Conservation (phyloP, 2,888 invertebrate species). For the Caenorhabditis sp. region DNA sequence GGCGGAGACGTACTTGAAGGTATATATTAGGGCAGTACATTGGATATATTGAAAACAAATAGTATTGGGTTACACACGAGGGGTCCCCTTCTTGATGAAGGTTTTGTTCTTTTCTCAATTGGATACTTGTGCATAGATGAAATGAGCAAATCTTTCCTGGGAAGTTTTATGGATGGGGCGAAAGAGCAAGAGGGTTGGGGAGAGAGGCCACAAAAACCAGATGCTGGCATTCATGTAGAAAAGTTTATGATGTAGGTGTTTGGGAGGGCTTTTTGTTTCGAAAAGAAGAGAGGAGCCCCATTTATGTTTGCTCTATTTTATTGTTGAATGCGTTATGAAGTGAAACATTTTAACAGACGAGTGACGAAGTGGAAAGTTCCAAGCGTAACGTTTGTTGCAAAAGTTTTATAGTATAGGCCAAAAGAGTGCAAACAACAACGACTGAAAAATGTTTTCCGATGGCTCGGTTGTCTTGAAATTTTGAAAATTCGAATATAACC, state of each 20-base stretch:
- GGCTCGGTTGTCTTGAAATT: too few relatives aligned
- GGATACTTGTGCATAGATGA: slow-evolving; percentile 48
- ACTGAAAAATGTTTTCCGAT: too few relatives aligned
- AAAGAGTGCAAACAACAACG: too few relatives aligned
- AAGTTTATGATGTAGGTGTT: slow-evolving; percentile 42
- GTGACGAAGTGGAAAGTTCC: background rate
- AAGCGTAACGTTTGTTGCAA: too few relatives aligned
- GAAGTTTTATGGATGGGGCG: slow-evolving; percentile 32
- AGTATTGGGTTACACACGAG: slow-evolving; percentile 42
- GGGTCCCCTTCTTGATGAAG: slow-evolving; percentile 8
- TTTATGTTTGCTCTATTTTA: slow-evolving; percentile 22
- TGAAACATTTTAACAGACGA: background rate
- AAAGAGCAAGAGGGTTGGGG: slow-evolving; percentile 15
- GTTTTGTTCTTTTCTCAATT: slow-evolving; percentile 45
- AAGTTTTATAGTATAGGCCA: too few relatives aligned
- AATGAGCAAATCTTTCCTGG: slow-evolving; percentile 33
- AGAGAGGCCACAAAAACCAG: slow-evolving; percentile 47
- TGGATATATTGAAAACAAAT: slow-evolving; percentile 62
- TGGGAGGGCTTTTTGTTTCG: slow-evolving; percentile 46
- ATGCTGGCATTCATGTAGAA: slow-evolving; percentile 34
- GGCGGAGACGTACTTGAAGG: slow-evolving; percentile 48
- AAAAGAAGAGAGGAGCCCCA: slow-evolving; percentile 6
- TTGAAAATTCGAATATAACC: too few relatives aligned
- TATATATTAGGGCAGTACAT: slow-evolving; percentile 57
- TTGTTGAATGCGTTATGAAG: slow-evolving; percentile 12